A percentile compares a stretch with the other conserved stretches of the same genome.
phyloP scores from a whole-genome alignment of 2,797 vertebrate genomes.

The Melanotaenia pygmaea region DNA sequence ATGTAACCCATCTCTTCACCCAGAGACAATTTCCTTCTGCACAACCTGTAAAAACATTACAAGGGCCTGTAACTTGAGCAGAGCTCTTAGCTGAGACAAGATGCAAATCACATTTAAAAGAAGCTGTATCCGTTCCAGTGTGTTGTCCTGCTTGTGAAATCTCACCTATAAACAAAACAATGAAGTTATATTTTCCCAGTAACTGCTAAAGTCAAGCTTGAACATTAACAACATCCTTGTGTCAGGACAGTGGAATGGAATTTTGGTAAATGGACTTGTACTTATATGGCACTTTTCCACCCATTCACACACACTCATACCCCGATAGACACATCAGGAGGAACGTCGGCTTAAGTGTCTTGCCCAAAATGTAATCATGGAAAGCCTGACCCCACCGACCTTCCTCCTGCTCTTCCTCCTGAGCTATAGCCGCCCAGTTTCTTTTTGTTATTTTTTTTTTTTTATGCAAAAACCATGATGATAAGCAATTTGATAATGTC shows the following conservation, averaged over 20 bases:
- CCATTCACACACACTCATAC: too few species aligned
- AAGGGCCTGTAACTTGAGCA: conserved; percentile 40
- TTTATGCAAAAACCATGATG: neutral
- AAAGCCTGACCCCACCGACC: too few species aligned
- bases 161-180: conserved; percentile 5
- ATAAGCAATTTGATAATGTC: neutral
- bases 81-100: conserved; percentile 29
- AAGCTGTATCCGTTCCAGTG: neutral
- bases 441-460: too few species aligned
- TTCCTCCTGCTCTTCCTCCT: too few species aligned
- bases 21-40: conserved; percentile 44
- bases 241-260: neutral
- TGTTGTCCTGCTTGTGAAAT: conserved; percentile 3
- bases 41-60: conserved; percentile 49
- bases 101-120: conserved; percentile 28
- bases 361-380: too few species aligned
- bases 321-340: too few species aligned
- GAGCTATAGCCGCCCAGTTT: too few species aligned
- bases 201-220: conserved; percentile 12
- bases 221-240: conserved; percentile 1
- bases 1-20: conserved; percentile 11
- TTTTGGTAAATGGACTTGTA: neutral
- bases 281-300: too few species aligned
- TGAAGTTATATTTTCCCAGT: conserved; percentile 7
- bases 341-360: too few species aligned